Percentiles rank a stretch among this genome's conserved stretches.
phyloP scores from a whole-genome alignment of 2,888 invertebrate genomes.

The Dermolepida albohirtum region DNA sequence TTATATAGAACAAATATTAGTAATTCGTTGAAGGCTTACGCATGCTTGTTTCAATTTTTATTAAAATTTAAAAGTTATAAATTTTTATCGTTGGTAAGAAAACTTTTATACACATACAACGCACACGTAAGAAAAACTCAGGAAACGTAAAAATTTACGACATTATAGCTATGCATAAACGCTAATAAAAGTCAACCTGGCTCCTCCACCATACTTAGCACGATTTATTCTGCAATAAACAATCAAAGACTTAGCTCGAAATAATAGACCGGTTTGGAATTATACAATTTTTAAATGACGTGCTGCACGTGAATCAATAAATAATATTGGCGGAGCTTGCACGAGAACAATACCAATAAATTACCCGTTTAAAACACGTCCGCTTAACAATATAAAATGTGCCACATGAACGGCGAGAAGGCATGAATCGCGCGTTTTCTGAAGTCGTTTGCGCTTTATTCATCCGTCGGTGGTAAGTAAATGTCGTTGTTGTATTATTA shows the following conservation, averaged over 20 bases:
- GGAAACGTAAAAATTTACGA: too few species aligned
- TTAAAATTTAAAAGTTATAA: too few species aligned
- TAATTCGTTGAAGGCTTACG: too few species aligned
- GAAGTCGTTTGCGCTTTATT: constrained; percentile 27
- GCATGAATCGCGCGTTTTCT: constrained; percentile 28
- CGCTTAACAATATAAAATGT: constrained; percentile 22
- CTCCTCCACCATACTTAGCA: too few species aligned
- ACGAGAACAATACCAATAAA: constrained; percentile 4
- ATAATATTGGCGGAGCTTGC: constrained; percentile 2
- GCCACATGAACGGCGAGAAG: constrained; percentile 17
- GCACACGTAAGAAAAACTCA: too few species aligned
- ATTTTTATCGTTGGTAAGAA: too few species aligned
- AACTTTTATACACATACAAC: too few species aligned
- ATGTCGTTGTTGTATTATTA: constrained; percentile 32
- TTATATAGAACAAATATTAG: too few species aligned
- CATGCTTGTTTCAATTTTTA: too few species aligned
- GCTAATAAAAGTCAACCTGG: too few species aligned
- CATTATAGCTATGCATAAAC: too few species aligned
- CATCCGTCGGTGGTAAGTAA: constrained; percentile 17
- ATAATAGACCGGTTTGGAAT: background rate
- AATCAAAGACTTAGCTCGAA: too few species aligned
- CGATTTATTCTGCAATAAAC: constrained; percentile 1
- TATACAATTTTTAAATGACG: constrained; percentile 2
- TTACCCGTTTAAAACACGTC: constrained; percentile 10
- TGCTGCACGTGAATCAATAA: constrained; percentile 24